Evolutionary conservation across 2,888 invertebrate genomes (phyloP).

Genomic region (Heliconius cydno): DNA sequence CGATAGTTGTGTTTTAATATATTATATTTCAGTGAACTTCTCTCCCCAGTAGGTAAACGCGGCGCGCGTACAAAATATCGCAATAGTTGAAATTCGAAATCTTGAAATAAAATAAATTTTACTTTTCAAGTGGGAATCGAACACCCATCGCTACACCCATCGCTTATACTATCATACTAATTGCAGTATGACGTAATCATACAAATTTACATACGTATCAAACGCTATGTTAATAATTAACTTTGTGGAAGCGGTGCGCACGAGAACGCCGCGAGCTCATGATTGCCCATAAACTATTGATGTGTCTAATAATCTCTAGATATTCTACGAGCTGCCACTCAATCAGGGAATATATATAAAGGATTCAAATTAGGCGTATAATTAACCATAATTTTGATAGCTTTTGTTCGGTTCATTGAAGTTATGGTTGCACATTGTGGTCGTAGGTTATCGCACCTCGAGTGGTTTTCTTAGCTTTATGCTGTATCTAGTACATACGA

Average conservation of each 20-base stretch:
- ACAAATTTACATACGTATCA: background rate
- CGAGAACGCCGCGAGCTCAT: background rate
- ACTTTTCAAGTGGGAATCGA: background rate
- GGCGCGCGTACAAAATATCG: too few species aligned
- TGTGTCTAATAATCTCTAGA: background rate
- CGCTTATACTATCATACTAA: background rate
- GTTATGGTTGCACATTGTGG: background rate
- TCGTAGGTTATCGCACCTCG: too few species aligned
- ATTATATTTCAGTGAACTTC: too few species aligned
- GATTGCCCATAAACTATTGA: slow-evolving; percentile 18
- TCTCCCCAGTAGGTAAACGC: too few species aligned
- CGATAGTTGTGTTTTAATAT: too few species aligned
- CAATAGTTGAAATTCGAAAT: too few species aligned
- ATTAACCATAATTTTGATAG: background rate
- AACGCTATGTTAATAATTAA: slow-evolving; percentile 1
- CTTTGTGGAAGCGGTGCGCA: slow-evolving; percentile 12
- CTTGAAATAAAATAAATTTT: too few species aligned
- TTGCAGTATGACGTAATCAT: background rate
- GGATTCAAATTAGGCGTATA: background rate
- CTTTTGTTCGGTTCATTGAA: background rate
- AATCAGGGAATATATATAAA: background rate
- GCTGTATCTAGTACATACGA: too few species aligned
- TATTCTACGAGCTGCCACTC: background rate
- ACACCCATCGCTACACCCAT: background rate
- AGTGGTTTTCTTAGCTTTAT: too few species aligned